A percentile compares a stretch with the other conserved stretches of the same genome.
Conservation (phyloP, 2,113 vertebrate species). For the chimpanzee (Pan troglodytes) region NHGRI_mPanTro3-v2.1_pri NC_072402.2:56342501-56343000, state of each 20-base stretch:
- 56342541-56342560: not conserved
- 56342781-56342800: not conserved
- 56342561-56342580: not conserved
- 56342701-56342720: not conserved
- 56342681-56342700: not conserved
- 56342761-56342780: not conserved
- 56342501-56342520: not conserved
- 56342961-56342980: not conserved
- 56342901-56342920: not conserved
- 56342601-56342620: not conserved
- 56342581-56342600: not conserved
- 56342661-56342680: not conserved
- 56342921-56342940: not conserved
- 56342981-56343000: not conserved
- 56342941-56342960: not conserved
- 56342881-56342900: not conserved
- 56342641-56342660: not conserved
- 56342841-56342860: not conserved
- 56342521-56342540: not conserved
- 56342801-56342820: not conserved
- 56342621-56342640: not conserved
- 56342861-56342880: not conserved
- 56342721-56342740: not conserved
- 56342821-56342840: not conserved
- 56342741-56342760: not conserved